phyloP scores from a whole-genome alignment of 1,140 invertebrate species.

The Trypoxylus dichotomus region DNA sequence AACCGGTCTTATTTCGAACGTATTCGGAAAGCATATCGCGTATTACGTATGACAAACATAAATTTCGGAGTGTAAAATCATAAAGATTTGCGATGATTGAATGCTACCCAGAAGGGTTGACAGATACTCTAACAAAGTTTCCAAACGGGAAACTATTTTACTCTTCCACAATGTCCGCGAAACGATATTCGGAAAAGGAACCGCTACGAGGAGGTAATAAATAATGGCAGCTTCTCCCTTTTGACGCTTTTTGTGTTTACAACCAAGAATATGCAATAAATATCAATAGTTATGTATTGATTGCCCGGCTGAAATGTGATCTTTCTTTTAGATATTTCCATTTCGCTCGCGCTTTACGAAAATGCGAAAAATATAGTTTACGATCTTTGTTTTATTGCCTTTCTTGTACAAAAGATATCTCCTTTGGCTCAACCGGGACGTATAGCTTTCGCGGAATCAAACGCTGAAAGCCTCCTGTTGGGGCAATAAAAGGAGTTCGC shows the following conservation, averaged over 20 bases:
- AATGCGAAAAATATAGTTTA: slow-evolving; percentile 21
- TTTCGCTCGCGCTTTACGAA: background rate
- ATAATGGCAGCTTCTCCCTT: slow-evolving; percentile 5
- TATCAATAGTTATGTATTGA: slow-evolving; percentile 19
- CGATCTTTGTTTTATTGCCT: slow-evolving; percentile 21
- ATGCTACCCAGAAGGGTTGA: background rate
- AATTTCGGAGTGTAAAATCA: background rate
- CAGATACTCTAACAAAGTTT: background rate
- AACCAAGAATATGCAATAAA: slow-evolving; percentile 18
- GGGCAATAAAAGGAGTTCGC: background rate
- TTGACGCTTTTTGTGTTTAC: slow-evolving; percentile 9
- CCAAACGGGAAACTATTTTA: background rate
- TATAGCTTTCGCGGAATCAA: background rate
- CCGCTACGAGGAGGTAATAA: background rate
- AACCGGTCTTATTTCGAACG: background rate
- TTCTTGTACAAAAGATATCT: slow-evolving; percentile 5
- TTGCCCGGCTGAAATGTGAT: background rate
- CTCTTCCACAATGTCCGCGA: background rate
- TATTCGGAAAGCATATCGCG: background rate
- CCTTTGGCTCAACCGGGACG: background rate
- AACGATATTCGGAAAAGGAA: background rate
- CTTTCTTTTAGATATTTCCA: background rate
- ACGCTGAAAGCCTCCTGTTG: background rate
- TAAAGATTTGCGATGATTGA: slow-evolving; percentile 15
- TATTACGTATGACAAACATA: background rate